phyloP scores from a whole-genome alignment of 2,797 vertebrate genomes.

The Mus spretus region DNA sequence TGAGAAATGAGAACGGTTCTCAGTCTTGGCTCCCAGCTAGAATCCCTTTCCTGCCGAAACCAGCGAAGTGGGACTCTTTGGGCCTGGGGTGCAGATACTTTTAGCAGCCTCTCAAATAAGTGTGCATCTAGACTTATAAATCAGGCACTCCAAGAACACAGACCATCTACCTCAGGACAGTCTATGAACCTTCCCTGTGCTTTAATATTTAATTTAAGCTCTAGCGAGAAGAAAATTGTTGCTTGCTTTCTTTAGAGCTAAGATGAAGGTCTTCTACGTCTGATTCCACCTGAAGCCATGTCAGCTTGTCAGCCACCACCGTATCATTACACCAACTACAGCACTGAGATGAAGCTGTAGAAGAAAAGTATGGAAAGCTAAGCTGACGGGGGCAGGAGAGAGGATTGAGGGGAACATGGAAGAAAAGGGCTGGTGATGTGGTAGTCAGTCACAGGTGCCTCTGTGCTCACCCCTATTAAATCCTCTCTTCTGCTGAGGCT shows the following conservation, averaged over 20 bases:
- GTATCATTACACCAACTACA: not conserved
- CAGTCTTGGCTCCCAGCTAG: not conserved
- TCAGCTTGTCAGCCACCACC: not conserved
- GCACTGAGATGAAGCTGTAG: not conserved
- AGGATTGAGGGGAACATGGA: too few relatives aligned
- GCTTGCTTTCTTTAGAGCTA: not conserved
- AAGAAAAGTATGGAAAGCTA: not conserved
- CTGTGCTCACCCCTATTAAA: not conserved
- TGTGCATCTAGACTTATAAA: not conserved
- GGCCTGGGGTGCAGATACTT: not conserved
- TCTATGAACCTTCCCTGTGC: not conserved
- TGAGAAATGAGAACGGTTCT: not conserved
- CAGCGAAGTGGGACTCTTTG: not conserved
- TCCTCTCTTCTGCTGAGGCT: conserved; percentile 5
- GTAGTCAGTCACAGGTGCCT: conserved; percentile 22
- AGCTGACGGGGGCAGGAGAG: not conserved
- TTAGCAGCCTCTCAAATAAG: not conserved
- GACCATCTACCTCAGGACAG: not conserved
- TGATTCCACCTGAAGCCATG: not conserved
- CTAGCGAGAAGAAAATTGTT: not conserved
- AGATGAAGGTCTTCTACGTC: not conserved
- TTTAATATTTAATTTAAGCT: not conserved
- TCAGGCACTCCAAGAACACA: not conserved
- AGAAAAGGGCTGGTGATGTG: not conserved
- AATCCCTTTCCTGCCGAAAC: not conserved